phyloP scores from a whole-genome alignment of 1,140 invertebrate genomes.

The Macrosteles quadrilineatus region DNA sequence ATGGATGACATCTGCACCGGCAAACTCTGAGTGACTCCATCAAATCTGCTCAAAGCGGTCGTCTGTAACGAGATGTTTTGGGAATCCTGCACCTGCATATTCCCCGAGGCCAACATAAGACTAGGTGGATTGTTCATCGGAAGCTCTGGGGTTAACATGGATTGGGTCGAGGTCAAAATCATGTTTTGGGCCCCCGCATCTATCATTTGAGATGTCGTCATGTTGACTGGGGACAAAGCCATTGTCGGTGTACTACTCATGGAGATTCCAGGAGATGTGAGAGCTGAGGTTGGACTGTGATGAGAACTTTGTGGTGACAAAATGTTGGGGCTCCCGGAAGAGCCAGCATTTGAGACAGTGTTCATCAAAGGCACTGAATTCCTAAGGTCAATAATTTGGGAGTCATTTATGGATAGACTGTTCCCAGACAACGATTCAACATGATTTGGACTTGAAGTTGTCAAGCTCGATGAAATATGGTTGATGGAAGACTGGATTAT shows the following conservation, averaged over 20 bases:
- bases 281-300: background rate
- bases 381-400: background rate
- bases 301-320: background rate
- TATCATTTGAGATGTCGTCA: background rate
- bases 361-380: slow-evolving; percentile 5
- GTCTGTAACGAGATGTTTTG: background rate
- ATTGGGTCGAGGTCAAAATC: background rate
- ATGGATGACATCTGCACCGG: background rate
- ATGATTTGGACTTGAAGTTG: background rate
- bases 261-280: background rate
- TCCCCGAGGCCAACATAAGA: background rate
- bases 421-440: background rate
- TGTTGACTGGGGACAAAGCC: background rate
- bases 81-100: background rate
- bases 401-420: background rate
- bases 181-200: background rate
- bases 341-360: background rate
- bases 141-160: background rate
- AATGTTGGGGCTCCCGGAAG: background rate
- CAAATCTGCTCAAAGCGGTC: background rate
- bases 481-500: background rate
- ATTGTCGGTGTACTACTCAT: background rate
- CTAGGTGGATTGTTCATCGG: background rate
- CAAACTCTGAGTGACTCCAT: background rate
- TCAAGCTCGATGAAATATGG: background rate